Evolutionary conservation across 37 sponge, comb jelly and placozoan species (phyloP).

Genomic region (Hexactinellida sp.): DNA sequence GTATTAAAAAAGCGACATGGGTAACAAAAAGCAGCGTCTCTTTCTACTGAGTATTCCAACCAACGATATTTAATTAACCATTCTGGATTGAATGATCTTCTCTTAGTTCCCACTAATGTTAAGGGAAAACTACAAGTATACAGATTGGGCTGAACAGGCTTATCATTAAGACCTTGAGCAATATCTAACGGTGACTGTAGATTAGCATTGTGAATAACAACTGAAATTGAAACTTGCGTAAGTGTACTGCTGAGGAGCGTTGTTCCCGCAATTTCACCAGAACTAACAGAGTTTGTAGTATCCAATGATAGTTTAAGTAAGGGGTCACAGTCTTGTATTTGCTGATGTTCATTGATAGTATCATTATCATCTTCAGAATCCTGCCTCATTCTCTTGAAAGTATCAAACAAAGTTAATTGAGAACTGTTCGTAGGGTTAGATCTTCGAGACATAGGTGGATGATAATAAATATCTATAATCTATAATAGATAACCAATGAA

Average conservation of each 20-base stretch:
- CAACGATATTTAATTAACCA: slow-evolving; percentile 1
- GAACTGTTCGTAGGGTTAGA: neutral
- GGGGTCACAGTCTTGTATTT: neutral
- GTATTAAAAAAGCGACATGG: too few species aligned
- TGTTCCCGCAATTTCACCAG: neutral
- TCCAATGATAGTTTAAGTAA: neutral
- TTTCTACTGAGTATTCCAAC: slow-evolving; percentile 29
- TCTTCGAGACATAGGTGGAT: neutral
- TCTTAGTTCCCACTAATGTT: neutral
- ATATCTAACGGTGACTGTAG: neutral
- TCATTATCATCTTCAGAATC: neutral
- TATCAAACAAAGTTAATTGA: neutral
- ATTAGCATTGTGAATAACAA: neutral
- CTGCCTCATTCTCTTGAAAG: neutral
- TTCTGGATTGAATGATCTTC: slow-evolving; percentile 23
- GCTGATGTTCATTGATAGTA: neutral
- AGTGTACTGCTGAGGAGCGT: neutral
- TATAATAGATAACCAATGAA: too few species aligned
- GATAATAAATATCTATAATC: neutral
- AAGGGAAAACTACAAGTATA: neutral
- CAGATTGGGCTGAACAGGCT: neutral
- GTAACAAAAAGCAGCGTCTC: too few species aligned
- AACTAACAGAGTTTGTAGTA: neutral
- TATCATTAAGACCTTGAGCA: neutral
- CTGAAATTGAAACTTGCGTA: neutral